Base-by-base conservation (phyloP, 2,797 vertebrate genomes). In the Poeciliopsis infans region DNA sequence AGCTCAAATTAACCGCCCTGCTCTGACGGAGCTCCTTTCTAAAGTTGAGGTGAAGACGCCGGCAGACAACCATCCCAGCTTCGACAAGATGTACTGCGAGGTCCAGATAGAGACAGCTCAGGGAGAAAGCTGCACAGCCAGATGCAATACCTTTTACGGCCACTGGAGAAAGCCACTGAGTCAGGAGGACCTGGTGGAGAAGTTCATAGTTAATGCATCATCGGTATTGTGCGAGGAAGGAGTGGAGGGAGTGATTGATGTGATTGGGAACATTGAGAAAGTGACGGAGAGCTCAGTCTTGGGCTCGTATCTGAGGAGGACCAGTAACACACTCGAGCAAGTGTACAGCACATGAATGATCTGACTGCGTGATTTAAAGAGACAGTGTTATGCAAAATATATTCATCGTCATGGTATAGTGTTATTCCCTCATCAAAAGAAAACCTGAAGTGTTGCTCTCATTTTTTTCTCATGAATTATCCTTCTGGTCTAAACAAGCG, bases 141-240 rank as follows among this genome's bases (percentile, higher is more conserved):
- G 91, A 25, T 97, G 96, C 0, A 77, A 97, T 31, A 97, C 97
- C 0, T 99, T 99, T 90, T 98, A 98, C 0, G 97, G 98, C 57
- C 98, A 99, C 93, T 99, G 97, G 98, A 97, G 97, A 91, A 97
- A 96, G 74, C 98, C 98, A 2, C 91, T 99, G 86, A 94, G 91
- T 88, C 94, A 95, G n/a, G 79, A 93, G 61, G 96, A 98, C 88
- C 92, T 99, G 82, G 90, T 93, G 83, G 92, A 91, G 31, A 99
- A 99, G 89, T 99, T 99, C 89, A 94, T 86, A 1, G 79, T 78
- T 1, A 98, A 98, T 0, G 95, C 96, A 4, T 94, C 94, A 0
- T 39, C 87, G 0, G 79, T 92, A 70, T 78, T 99, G 86, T 77
- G 94, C 0, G 0, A 46, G 5, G 94, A 97, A 81, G 93, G 92